phyloP scores from a whole-genome alignment of 2,113 vertebrate genomes.

The Aleadryas rufinucha region DNA sequence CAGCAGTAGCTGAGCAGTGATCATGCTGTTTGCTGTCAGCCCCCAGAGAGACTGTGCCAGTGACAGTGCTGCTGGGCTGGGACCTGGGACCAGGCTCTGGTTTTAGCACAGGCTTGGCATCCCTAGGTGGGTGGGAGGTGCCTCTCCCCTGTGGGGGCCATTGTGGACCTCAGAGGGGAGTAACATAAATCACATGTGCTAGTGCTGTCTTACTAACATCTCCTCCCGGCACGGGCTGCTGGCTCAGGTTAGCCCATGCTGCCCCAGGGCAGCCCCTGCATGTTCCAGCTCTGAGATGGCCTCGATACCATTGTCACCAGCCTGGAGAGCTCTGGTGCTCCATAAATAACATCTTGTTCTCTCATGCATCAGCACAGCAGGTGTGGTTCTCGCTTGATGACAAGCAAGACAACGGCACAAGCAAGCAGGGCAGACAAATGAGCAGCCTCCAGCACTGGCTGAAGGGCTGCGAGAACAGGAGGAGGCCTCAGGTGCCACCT shows the following conservation, averaged over 20 bases:
- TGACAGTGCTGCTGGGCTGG: background rate
- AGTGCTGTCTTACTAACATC: background rate
- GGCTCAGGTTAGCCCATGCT: background rate
- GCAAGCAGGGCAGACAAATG: background rate
- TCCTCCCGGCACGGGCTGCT: rapidly evolving
- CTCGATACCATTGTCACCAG: background rate
- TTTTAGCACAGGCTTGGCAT: background rate
- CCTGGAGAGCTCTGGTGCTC: background rate
- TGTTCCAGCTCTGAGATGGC: background rate
- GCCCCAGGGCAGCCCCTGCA: background rate
- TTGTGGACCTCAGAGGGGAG: background rate
- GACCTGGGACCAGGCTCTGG: background rate
- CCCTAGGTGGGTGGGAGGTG: background rate
- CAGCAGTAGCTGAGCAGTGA: background rate
- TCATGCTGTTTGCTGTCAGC: background rate
- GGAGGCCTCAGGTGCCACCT: background rate
- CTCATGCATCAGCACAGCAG: background rate
- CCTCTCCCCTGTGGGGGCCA: background rate
- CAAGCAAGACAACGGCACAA: rapidly evolving
- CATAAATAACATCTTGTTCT: background rate
- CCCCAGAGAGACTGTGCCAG: background rate
- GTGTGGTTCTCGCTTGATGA: background rate
- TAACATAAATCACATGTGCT: background rate
- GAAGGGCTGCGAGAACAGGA: background rate
- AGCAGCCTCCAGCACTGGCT: background rate